Evolutionary conservation across 2,888 invertebrate species (phyloP), one percentile per base, ranked within the genome.

Genomic region (Venusia cambrica): DNA sequence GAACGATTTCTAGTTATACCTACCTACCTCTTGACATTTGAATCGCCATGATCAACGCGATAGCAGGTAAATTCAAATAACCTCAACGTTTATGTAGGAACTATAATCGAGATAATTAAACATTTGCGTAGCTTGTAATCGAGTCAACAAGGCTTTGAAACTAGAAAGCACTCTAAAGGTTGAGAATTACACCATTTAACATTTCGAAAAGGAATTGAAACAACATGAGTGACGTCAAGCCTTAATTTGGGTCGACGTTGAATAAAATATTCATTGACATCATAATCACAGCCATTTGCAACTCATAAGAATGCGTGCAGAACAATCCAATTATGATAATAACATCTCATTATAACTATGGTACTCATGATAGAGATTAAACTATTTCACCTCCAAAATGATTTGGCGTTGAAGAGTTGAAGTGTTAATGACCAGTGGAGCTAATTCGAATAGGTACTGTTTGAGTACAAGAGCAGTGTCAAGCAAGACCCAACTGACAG

Each of bases 401-500:
- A 36, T 43, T 17, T 33, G 34, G 31, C 37, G 37, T 38, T 40
- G 37, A 54, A 38, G 41, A 40, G 45, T 49, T 45, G 37, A 54
- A 38, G 41, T 42, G 45, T 49, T 45, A 53, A 47, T 50, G 47
- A 42, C 39, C 29, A 51, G 43, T 47, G 31, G 17, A 29, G 38
- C 33, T 30, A 33, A 47, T 46, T 30, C 26, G 52, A n/a, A n/a
- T n/a, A n/a, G n/a, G n/a, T n/a, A n/a, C n/a, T n/a, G n/a, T n/a
- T n/a, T n/a, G n/a, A 49, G 45, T 45, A 15, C 48, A 56, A 48
- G 33, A 64, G 68, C 69, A 67, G 65, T 60, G 57, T 58, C 54
- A 58, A 53, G 60, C 57, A 55, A n/a, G n/a, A n/a, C n/a, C 46
- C 44, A 55, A 54, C 61, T 66, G 67, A 65, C 66, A 67, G 69